Evolutionary conservation across 2,113 vertebrate genomes (phyloP).

Genomic region (Turdus rufiventris): DNA sequence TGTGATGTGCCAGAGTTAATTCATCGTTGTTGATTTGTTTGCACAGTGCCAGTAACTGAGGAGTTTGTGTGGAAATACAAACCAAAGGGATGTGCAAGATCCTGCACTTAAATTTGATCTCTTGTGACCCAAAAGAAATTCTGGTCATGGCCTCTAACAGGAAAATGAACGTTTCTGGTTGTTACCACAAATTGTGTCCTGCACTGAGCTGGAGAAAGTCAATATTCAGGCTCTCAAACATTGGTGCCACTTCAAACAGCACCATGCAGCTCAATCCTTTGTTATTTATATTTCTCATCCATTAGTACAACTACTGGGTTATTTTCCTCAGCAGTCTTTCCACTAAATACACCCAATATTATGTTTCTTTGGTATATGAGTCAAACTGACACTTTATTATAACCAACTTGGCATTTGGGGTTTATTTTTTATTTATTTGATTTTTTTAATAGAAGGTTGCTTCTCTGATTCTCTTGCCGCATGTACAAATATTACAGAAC

Average conservation of each 20-base stretch:
- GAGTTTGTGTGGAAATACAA: constrained; percentile 4
- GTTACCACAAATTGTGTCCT: neutral
- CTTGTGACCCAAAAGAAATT: neutral
- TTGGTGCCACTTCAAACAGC: neutral
- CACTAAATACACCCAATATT: neutral
- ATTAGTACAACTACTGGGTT: neutral
- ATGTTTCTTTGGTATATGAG: constrained; percentile 15
- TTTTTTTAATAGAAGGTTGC: neutral
- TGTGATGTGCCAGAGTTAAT: neutral
- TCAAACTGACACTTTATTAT: constrained; percentile 61
- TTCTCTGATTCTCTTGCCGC: neutral
- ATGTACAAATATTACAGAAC: constrained; percentile 40
- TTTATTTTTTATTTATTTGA: constrained; percentile 60
- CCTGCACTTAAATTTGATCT: neutral
- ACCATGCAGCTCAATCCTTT: neutral
- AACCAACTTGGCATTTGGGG: constrained; percentile 46
- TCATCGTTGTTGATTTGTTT: neutral
- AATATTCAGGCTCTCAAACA: neutral
- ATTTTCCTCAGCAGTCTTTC: constrained; percentile 1
- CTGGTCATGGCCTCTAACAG: neutral
- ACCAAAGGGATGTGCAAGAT: neutral
- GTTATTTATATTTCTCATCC: neutral
- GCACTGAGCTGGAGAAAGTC: neutral
- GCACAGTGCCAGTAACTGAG: neutral
- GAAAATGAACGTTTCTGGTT: neutral